Percentiles rank a stretch among this genome's conserved stretches.
These are phyloP conservation scores for Saccostrea glomerata DNA, from an alignment of 1,140 invertebrate genomes.

Conservation along the genomic window DNA sequence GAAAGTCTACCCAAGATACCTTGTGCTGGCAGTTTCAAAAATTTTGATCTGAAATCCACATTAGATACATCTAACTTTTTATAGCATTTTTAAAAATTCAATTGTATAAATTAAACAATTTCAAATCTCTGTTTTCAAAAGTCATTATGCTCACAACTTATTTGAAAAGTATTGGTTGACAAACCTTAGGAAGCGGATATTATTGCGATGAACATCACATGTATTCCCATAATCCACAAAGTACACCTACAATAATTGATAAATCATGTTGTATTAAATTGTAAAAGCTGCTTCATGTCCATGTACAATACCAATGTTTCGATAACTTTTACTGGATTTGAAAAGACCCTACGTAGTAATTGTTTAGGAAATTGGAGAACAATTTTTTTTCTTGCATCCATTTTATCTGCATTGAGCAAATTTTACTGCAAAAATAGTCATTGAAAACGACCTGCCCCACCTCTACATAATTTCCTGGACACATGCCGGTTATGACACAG, in stretches of 20 bases:
- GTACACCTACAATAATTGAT: slow-evolving; percentile 67
- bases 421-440: background rate
- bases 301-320: too few relatives aligned
- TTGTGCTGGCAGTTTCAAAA: slow-evolving; percentile 71
- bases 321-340: too few relatives aligned
- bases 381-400: too few relatives aligned
- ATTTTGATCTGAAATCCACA: slow-evolving; percentile 65
- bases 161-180: background rate
- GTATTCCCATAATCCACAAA: slow-evolving; percentile 77
- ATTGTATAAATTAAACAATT: background rate
- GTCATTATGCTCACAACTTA: background rate
- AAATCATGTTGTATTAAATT: background rate
- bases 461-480: slow-evolving; percentile 59
- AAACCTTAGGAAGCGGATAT: slow-evolving; percentile 71
- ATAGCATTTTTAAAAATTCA: background rate
- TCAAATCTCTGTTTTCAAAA: background rate
- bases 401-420: too few relatives aligned
- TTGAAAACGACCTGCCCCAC: slow-evolving; percentile 44
- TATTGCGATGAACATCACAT: slow-evolving; percentile 62
- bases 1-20: slow-evolving; percentile 71
- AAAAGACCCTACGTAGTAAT: too few relatives aligned
- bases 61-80: background rate
- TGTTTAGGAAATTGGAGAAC: too few relatives aligned
- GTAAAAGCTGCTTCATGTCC: too few relatives aligned
- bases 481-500: slow-evolving; percentile 67